phyloP scores from a whole-genome alignment of 2,113 vertebrate species.

The Leptosomus discolor region DNA sequence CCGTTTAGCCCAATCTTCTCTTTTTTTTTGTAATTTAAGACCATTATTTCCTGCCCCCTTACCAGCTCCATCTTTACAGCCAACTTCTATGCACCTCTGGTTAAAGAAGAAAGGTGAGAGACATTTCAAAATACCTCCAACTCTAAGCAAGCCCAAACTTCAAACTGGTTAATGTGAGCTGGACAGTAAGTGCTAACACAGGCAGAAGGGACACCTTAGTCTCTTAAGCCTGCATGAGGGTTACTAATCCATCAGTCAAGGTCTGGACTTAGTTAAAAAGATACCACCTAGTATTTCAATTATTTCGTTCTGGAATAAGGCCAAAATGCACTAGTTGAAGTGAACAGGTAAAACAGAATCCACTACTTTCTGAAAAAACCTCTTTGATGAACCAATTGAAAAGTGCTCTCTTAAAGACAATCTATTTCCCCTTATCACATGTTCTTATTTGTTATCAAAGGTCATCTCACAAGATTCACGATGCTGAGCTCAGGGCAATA shows the following conservation, averaged over 20 bases:
- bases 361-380: not conserved
- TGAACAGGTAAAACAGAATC: not conserved
- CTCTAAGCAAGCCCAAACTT: not conserved
- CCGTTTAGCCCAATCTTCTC: not conserved
- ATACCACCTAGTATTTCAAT: not conserved
- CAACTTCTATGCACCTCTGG: not conserved
- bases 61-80: not conserved
- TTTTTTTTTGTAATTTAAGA: not conserved
- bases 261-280: not conserved
- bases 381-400: not conserved
- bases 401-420: not conserved
- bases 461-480: not conserved
- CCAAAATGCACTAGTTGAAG: not conserved
- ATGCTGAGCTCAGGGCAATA: not conserved
- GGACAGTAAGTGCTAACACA: not conserved
- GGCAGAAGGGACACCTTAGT: not conserved
- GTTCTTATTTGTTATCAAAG: not conserved
- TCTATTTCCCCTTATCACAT: not conserved
- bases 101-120: not conserved
- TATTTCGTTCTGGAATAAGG: not conserved
- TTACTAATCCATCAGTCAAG: not conserved
- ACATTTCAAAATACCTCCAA: not conserved
- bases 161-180: not conserved
- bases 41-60: not conserved
- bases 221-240: not conserved